Base-by-base conservation (phyloP, 2,888 invertebrate species). In the Ecliptopera silaceata region DNA sequence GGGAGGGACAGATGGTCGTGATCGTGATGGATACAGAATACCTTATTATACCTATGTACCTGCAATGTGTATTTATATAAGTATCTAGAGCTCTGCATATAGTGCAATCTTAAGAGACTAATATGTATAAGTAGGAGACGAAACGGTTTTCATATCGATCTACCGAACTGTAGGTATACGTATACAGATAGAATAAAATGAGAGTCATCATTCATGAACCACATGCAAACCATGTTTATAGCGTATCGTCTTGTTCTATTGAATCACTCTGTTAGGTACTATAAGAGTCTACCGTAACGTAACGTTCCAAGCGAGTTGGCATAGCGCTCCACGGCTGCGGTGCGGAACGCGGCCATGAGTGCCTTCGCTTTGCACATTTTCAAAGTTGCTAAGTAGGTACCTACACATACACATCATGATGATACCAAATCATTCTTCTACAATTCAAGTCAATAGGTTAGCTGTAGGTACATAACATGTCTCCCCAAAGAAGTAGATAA, bases 1-100 rank as follows among this genome's bases (percentile, higher is more conserved):
- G n/a, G n/a, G n/a, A n/a, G 79, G 82, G 69, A 56, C 79, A 80
- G 61, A 79, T 80, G 72, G 22, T 22, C 79, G 75, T 73, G 79
- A n/a, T n/a, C n/a, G n/a, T n/a, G 72, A 12, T 20, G 2, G 20
- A 20, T 20, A 3, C 20, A 20, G 20, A 3, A 20, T 20, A 20
- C 20, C 20, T 20, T 3, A 2, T 20, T 20, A 20, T 4, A 2
- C 20, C 20, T 4, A 4, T 20, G 4, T 20, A 20, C 20, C 20
- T 20, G 20, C 20, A 20, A 4, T 4, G n/a, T n/a, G n/a, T 20
- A 20, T 2, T 2, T 20, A 20, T 3, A 20, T 20, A 20, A 4
- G 20, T 20, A 20, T 20, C 20, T 20, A 20, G n/a, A n/a, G n/a
- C n/a, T n/a, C n/a, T n/a, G n/a, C n/a, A n/a, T n/a, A n/a, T n/a